Conservation (phyloP, 2,113 vertebrate species). For the Garra rufa region DNA sequence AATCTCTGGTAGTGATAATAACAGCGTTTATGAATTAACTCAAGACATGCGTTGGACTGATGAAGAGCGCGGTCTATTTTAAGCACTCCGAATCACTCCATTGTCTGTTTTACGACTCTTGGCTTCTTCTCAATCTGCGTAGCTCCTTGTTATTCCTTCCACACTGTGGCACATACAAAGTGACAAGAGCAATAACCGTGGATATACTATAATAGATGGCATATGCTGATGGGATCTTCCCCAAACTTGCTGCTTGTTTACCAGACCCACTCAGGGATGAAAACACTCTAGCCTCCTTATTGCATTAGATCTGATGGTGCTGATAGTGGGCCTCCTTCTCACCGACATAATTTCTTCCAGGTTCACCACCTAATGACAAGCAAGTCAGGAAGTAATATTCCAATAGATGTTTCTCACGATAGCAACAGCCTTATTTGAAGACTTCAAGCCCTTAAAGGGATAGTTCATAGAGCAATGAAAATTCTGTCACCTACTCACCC, state of each 20-base stretch:
- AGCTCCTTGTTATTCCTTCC: conserved; percentile 15
- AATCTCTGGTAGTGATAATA: conserved; percentile 61
- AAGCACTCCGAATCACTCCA: conserved; percentile 21
- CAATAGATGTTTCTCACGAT: conserved; percentile 60
- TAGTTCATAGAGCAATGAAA: neutral
- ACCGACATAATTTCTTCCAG: conserved; percentile 66
- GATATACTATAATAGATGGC: conserved; percentile 33
- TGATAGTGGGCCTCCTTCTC: conserved; percentile 39
- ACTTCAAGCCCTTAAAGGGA: conserved; percentile 53
- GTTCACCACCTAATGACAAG: conserved; percentile 56
- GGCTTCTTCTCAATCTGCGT: conserved; percentile 26
- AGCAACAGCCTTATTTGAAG: conserved; percentile 57
- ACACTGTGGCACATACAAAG: conserved; percentile 16
- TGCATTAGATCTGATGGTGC: conserved; percentile 37
- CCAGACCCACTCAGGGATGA: conserved; percentile 11
- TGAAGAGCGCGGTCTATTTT: conserved; percentile 46
- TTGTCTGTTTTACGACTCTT: conserved; percentile 46
- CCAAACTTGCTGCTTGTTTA: neutral
- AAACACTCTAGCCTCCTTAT: conserved; percentile 9
- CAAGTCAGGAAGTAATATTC: conserved; percentile 58
- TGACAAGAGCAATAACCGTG: conserved; percentile 23
- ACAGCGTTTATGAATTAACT: conserved; percentile 70
- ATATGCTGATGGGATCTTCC: conserved; percentile 35
- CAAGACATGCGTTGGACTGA: conserved; percentile 55
- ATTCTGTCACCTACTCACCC: too few species aligned